Percentiles rank a stretch among this genome's conserved stretches.
phyloP scores from a whole-genome alignment of 2,113 vertebrate genomes.

The Tachysurus vachellii region DNA sequence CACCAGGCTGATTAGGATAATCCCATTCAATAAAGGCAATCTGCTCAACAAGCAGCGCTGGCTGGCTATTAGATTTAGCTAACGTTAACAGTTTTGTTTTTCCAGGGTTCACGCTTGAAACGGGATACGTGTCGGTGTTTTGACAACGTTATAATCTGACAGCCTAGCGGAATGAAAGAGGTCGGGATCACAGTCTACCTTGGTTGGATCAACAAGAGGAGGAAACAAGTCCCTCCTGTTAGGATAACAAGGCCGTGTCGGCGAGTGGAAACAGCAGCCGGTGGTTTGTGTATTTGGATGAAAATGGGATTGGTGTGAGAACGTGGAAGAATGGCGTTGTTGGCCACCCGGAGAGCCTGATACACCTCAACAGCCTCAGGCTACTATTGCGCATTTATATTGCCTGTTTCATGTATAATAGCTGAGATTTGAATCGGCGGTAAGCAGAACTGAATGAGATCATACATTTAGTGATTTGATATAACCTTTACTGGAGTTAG shows the following conservation, averaged over 20 bases:
- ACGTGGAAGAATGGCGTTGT: neutral
- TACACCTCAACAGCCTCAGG: neutral
- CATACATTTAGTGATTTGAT: neutral
- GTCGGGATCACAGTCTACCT: slow-evolving; percentile 51
- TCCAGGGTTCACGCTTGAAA: slow-evolving; percentile 62
- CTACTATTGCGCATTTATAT: neutral
- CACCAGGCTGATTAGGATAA: slow-evolving; percentile 68
- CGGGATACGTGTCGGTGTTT: slow-evolving; percentile 71
- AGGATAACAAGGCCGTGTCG: slow-evolving; percentile 1
- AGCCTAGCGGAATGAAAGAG: slow-evolving; percentile 55
- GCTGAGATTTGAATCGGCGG: neutral
- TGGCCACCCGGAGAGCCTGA: neutral
- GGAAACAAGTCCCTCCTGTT: slow-evolving; percentile 44
- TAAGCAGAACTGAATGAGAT: neutral
- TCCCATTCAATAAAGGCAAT: slow-evolving; percentile 73
- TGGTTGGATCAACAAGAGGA: slow-evolving; percentile 67
- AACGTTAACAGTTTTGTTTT: slow-evolving; percentile 45
- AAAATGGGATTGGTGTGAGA: slow-evolving; percentile 23
- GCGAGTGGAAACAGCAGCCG: neutral
- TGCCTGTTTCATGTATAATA: neutral
- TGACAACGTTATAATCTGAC: slow-evolving; percentile 61
- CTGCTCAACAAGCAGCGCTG: slow-evolving; percentile 69
- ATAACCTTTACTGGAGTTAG: neutral
- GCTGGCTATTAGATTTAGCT: slow-evolving; percentile 40
- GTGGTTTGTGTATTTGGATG: neutral